These are phyloP conservation scores for Pteronotus mesoamericanus DNA, from an alignment of 2,797 vertebrate species.

Conservation along the genomic window DNA sequence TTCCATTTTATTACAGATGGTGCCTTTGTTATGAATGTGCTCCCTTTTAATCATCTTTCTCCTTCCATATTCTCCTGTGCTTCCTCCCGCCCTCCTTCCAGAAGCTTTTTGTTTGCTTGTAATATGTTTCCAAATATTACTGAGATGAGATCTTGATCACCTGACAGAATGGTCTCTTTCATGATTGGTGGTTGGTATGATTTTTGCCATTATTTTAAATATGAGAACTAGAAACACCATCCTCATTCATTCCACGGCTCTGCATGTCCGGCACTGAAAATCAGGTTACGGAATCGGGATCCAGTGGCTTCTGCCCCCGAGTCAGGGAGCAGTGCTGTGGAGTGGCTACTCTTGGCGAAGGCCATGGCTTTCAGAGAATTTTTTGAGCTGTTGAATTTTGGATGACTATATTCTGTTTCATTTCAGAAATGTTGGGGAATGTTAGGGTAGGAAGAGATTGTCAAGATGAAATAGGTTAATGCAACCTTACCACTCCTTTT, in stretches of 20 bases:
- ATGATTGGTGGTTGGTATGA: background rate
- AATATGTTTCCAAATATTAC: background rate
- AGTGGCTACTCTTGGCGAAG: background rate
- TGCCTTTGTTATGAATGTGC: background rate
- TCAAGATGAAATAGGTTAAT: background rate
- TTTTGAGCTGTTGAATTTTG: background rate
- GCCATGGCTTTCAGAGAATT: background rate
- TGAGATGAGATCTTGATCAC: background rate
- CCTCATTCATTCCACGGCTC: background rate
- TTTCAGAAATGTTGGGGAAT: background rate
- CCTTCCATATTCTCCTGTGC: background rate
- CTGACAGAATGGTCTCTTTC: background rate
- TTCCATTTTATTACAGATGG: background rate
- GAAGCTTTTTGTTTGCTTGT: background rate
- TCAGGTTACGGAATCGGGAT: background rate
- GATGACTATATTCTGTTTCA: background rate
- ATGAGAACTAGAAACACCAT: background rate
- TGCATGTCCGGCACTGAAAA: background rate
- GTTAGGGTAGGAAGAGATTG: background rate
- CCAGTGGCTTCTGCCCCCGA: background rate
- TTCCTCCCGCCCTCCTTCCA: background rate
- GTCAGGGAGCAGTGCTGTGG: background rate
- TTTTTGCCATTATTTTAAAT: slow-evolving; percentile 2
- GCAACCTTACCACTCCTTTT: background rate
- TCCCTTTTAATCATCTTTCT: background rate